Base-by-base conservation (phyloP, 2,113 vertebrate species). In the Terrapene triunguis region DNA sequence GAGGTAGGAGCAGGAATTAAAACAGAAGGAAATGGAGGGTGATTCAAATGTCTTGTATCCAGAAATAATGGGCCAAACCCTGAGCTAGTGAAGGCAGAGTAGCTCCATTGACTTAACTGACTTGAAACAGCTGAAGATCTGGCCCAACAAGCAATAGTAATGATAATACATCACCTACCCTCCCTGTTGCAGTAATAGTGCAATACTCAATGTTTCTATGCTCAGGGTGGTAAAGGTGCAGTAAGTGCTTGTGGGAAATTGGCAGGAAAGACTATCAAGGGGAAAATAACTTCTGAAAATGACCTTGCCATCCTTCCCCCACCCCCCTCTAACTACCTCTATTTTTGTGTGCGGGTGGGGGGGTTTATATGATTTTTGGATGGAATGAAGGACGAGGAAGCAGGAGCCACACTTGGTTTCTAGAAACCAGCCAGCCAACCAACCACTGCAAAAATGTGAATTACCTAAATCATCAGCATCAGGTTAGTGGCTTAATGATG, bases 401-500 rank as follows among this genome's bases (percentile, higher is more conserved):
- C 29, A 74, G 51, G 48, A 57, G 54, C 14, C 10, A 47, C 14
- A 12, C 1, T 13, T 85, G 79, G 1, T 12, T 76, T 9, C 24
- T 65, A 82, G 57, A 79, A 87, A 74, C 3, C 72, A 88, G 59
- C 6, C 48, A 44, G 44, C 44, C 44, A 90, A 27, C 3, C 50
- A 94, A 14, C 1, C 24, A 82, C 82, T 93, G 87, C 35, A 93
- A 80, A 96, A 93, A 80, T 22, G 38, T 48, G 2, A 5, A 17
- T 92, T 95, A 62, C 53, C 10, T 59, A 92, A 82, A 80, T 90
- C 59, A 38, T 11, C 4, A n/a, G 9, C 14, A 50, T 76, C 11
- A 27, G 51, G 3, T 80, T 54, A 86, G 2, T n/a, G 24, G 69
- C 85, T 48, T 69, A 85, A 65, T 80, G 4, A 91, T 87, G 44